Base-by-base conservation (phyloP, 2,113 vertebrate species). In the Forbesichthys agassizii region DNA sequence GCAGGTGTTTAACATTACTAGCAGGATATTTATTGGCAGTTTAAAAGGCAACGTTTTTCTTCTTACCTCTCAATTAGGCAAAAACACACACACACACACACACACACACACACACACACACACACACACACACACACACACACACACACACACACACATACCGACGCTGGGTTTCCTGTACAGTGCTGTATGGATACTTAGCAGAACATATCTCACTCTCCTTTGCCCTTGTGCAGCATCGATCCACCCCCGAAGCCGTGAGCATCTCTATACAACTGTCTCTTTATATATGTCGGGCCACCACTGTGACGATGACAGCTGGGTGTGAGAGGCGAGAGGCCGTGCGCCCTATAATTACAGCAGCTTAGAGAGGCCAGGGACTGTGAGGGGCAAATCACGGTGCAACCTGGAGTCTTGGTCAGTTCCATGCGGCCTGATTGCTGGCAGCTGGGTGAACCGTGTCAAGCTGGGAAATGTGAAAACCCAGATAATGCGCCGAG, bases 1-100 rank as follows among this genome's bases (percentile, higher is more conserved):
- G 91, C 92, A 93, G 93, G 91, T 94, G 93, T 92, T 92, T 91
- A 84, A 89, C 91, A 94, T 93, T 93, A 94, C 82, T 77, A 87
- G 82, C 87, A 88, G 89, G 89, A 92, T 90, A 89, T 92, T 92
- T 92, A 93, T 91, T 92, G 86, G 90, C 84, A 89, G 89, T 88
- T 88, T 93, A 90, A 89, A 92, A 91, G 88, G 84, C 87, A 89
- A 88, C 75, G 78, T 87, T 88, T 91, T 88, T 42, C 36, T 92
- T 91, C 89, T 91, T 92, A 91, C 90, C 88, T 92, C 88, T 92
- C 90, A 92, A 91, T 92, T 92, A 91, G 84, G 80, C 74, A 49
- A 16, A 62, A 42, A 73, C 64, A 66, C 64, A 66, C 55, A 54
- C 62, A 59, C 42, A 16, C 68, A 65, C 57, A 47, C 11, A 16